Evolutionary conservation across 2,113 vertebrate genomes (phyloP), one percentile per base, ranked within the genome.

Genomic region (Pleuronectes platessa): DNA sequence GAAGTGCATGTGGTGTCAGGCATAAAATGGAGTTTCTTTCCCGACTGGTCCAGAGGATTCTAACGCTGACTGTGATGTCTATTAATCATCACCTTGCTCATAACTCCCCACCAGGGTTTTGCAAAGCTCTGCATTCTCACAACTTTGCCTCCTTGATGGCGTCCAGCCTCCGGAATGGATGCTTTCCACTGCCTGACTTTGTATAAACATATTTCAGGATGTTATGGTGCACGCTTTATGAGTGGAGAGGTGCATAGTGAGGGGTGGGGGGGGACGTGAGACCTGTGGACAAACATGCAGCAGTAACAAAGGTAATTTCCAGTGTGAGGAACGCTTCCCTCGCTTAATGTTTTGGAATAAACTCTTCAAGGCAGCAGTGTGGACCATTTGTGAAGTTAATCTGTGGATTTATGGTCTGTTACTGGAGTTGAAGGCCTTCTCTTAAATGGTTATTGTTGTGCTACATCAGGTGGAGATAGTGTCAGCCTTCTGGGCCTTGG

Each of bases 271-370:
- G 23, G 68, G 21, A 3, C 11, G 71, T 74, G 17, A 66, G 63
- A 61, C 59, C 71, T 51, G 7, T 59, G 61, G 72, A 75, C 79
- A 68, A 80, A 40, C 42, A 18, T 20, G 21, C 45, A 2, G 59
- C 66, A 26, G 74, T 79, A 83, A 83, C 56, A 31, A 72, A 78
- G 86, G 76, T 78, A 66, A 85, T 86, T 82, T 84, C 66, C 56
- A 56, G 77, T 79, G 83, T 82, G 74, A 81, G 71, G 37, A 83
- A 86, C 54, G 9, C 70, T 65, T 12, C 24, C 66, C 61, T 73
- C 20, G 37, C 62, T 88, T 86, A 85, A 86, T 88, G 84, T 83
- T 80, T 86, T 69, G 82, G 86, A 89, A 91, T 80, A 80, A 88
- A 88, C 61, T 68, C 72, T 76, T 85, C 75, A 76, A 88, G 83